Evolutionary conservation across 2,888 invertebrate genomes (phyloP), one percentile per base, ranked within the genome.

Genomic region (Mesochorus sp.): DNA sequence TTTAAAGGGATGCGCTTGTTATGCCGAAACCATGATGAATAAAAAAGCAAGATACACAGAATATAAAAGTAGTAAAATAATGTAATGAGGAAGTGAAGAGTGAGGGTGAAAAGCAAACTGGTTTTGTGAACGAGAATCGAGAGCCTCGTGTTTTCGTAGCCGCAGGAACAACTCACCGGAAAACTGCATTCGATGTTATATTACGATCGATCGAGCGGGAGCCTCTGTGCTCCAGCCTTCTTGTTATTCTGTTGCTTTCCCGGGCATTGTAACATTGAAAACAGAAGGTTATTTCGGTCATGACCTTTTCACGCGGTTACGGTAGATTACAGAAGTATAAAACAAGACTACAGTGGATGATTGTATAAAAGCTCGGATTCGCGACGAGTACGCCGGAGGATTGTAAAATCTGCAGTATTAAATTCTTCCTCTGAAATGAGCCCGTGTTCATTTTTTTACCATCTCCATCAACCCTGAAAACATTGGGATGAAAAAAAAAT

Each of bases 191-290:
- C 74, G 76, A 77, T 76, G 72, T 79, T 77, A 79, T 80, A 3
- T 37, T 79, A 72, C 80, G 72, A 80, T 79, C 80, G 81, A 82
- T 82, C 75, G 80, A 79, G 76, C 81, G 17, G 24, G 34, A 5
- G 21, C 47, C 24, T 55, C 26, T n/a, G 47, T 19, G 10, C 8
- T 28, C n/a, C 19, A 19, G 3, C 12, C 8, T 55, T 51, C 12
- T 31, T 34, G 64, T 51, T 28, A 51, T 44, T 37, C 34, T 31
- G 34, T 62, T 44, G 64, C 76, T 70, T 61, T 53, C 31, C 61
- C 31, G 24, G 42, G 57, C 26, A 53, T 64, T 74, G 70, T 53
- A 59, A 47, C 68, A 62, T 57, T 44, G 34, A 51, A 31, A 66
- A 64, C 53, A 42, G 47, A 75, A 47, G 21, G 55, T 55, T 55